Percentiles rank a stretch among this genome's conserved stretches.
Evolutionary conservation across 2,888 invertebrate genomes (phyloP).

Genomic region (Scotopteryx bipunctaria): DNA sequence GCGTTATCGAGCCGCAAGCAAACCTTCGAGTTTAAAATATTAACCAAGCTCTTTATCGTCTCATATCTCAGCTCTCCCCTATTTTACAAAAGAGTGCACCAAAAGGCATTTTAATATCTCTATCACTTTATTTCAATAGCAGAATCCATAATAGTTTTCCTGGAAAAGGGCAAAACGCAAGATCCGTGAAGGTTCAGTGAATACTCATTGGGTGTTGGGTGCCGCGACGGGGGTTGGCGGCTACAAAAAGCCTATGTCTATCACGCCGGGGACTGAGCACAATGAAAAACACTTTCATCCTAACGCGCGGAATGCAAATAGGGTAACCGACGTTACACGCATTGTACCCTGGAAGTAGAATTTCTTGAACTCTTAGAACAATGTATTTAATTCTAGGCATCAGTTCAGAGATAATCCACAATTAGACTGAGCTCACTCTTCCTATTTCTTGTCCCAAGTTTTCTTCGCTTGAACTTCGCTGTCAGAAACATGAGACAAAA

Average conservation of each 20-base stretch:
- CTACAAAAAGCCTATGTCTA: constrained; percentile 63
- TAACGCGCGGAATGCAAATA: constrained; percentile 68
- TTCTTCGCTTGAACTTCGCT: too few species aligned
- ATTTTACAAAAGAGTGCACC: constrained; percentile 10
- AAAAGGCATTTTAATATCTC: constrained; percentile 10
- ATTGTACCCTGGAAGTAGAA: neutral
- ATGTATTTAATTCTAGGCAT: too few species aligned
- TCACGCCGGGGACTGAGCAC: constrained; percentile 62
- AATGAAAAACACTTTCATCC: constrained; percentile 76
- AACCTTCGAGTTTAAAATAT: too few species aligned
- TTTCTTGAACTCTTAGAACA: neutral
- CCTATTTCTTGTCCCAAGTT: too few species aligned
- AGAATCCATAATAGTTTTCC: constrained; percentile 31
- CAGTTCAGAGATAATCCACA: too few species aligned
- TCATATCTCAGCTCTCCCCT: neutral
- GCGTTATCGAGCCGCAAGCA: too few species aligned
- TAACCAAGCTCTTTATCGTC: too few species aligned
- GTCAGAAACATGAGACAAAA: too few species aligned
- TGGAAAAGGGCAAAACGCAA: constrained; percentile 42
- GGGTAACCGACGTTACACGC: constrained; percentile 45
- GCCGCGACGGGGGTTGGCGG: constrained; percentile 30
- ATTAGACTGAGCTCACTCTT: too few species aligned
- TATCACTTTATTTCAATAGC: constrained; percentile 29
- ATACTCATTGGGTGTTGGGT: constrained; percentile 27
- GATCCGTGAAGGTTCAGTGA: constrained; percentile 33